These are phyloP conservation scores for Drosophila sp. DNA, from an alignment of 1,140 invertebrate species.

Conservation along the genomic window DNA sequence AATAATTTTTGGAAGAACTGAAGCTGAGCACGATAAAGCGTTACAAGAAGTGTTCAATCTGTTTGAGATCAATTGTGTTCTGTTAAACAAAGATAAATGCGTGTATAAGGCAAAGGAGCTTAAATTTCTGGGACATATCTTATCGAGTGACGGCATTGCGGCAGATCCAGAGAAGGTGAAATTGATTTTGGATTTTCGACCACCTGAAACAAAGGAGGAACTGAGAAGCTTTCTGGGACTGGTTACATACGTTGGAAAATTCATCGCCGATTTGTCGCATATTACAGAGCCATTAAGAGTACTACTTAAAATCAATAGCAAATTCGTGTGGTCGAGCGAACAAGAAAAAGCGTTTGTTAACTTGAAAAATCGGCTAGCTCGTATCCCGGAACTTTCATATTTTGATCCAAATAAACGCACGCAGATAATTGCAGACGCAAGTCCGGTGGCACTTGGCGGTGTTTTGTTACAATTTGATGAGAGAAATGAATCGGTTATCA, in stretches of 20 bases:
- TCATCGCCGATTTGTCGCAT: constrained; percentile 57
- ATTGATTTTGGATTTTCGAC: constrained; percentile 31
- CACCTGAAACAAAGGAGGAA: constrained; percentile 56
- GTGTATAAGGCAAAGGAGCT: not conserved
- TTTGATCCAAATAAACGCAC: constrained; percentile 36
- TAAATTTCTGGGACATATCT: not conserved
- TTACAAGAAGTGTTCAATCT: not conserved
- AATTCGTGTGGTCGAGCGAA: constrained; percentile 20
- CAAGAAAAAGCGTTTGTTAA: constrained; percentile 33
- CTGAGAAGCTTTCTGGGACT: constrained; percentile 72
- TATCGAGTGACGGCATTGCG: constrained; percentile 18
- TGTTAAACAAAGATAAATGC: not conserved
- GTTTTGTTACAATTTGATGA: constrained; percentile 56
- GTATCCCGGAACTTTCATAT: constrained; percentile 34
- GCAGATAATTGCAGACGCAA: constrained; percentile 63
- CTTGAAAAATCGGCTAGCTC: constrained; percentile 33
- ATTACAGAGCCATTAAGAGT: constrained; percentile 33
- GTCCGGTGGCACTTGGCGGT: constrained; percentile 56
- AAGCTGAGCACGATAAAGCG: not conserved
- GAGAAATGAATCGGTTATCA: constrained; percentile 12
- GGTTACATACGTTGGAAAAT: constrained; percentile 70
- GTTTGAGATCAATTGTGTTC: not conserved
- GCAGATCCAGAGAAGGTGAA: constrained; percentile 43
- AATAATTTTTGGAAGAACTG: not conserved
- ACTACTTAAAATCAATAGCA: constrained; percentile 22